Conservation (phyloP, 2,888 invertebrate species). For the Cloeon dipterum region DNA sequence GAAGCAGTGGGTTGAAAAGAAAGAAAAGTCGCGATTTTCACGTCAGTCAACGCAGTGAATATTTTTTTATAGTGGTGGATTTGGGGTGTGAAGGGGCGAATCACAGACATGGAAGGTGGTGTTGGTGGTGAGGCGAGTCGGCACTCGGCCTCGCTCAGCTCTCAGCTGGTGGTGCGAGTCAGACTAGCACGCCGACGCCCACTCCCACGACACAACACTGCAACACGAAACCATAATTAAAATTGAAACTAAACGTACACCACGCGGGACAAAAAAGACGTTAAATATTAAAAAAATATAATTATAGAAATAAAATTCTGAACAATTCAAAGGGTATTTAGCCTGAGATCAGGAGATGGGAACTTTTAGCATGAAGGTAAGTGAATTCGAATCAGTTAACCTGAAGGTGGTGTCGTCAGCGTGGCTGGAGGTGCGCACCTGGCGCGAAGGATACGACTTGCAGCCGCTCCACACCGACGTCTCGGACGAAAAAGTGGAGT, state of each 20-base stretch:
- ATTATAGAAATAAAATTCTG: too few relatives aligned
- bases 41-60: too few relatives aligned
- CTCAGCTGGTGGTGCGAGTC: slow-evolving; percentile 27
- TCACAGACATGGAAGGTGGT: slow-evolving; percentile 29
- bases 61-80: slow-evolving; percentile 1
- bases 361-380: too few relatives aligned
- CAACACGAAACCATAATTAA: not conserved
- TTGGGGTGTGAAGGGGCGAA: not conserved
- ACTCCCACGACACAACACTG: slow-evolving; percentile 3
- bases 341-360: too few relatives aligned
- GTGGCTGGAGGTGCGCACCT: slow-evolving; percentile 57
- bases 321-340: too few relatives aligned
- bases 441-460: slow-evolving; percentile 43
- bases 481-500: slow-evolving; percentile 57
- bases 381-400: too few relatives aligned
- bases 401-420: slow-evolving; percentile 70
- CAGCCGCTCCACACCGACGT: slow-evolving; percentile 38
- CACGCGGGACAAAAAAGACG: too few relatives aligned
- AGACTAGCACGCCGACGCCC: slow-evolving; percentile 55
- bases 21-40: too few relatives aligned
- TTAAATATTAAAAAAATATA: too few relatives aligned
- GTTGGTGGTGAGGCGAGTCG: slow-evolving; percentile 18
- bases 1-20: too few relatives aligned
- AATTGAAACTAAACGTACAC: too few relatives aligned
- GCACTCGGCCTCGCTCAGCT: slow-evolving; percentile 21